Percentiles rank a stretch among this genome's conserved stretches.
Evolutionary conservation across 2,888 invertebrate species (phyloP).

Genomic region (Cantharis nigra): DNA sequence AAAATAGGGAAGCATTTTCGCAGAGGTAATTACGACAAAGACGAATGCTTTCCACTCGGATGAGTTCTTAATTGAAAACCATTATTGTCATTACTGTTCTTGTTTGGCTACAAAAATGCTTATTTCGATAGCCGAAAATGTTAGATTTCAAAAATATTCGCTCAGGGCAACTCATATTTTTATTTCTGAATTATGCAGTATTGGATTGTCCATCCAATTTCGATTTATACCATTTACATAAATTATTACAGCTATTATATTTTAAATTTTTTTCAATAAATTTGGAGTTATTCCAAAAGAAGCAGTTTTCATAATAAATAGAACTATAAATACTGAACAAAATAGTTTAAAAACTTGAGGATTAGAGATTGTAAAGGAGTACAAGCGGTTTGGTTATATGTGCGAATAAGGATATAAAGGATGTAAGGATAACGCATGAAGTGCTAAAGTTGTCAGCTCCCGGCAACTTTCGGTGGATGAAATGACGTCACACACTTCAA

Average conservation of each 20-base stretch:
- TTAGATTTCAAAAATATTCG: too few relatives aligned
- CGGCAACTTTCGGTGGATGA: conserved; percentile 48
- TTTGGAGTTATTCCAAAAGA: too few relatives aligned
- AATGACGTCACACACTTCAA: conserved; percentile 53
- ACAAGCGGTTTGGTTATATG: not conserved
- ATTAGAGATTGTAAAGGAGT: not conserved
- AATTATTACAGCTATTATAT: too few relatives aligned
- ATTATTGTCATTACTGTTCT: not conserved
- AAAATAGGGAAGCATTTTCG: not conserved
- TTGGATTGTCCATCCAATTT: too few relatives aligned
- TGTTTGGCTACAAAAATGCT: not conserved
- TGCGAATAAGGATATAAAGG: conserved; percentile 22
- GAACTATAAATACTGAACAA: not conserved
- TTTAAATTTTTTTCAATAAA: not conserved
- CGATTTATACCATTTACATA: too few relatives aligned
- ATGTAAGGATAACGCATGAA: conserved; percentile 26
- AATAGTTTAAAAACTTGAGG: not conserved
- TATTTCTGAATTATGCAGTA: too few relatives aligned
- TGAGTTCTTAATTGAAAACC: not conserved
- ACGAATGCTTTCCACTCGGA: not conserved
- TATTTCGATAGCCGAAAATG: too few relatives aligned
- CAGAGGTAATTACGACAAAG: not conserved
- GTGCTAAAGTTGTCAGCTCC: conserved; percentile 33
- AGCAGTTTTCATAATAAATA: not conserved
- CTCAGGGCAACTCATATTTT: too few relatives aligned